Base-by-base conservation (phyloP, 2,113 vertebrate species). In the Pangasianodon hypophthalmus region DNA sequence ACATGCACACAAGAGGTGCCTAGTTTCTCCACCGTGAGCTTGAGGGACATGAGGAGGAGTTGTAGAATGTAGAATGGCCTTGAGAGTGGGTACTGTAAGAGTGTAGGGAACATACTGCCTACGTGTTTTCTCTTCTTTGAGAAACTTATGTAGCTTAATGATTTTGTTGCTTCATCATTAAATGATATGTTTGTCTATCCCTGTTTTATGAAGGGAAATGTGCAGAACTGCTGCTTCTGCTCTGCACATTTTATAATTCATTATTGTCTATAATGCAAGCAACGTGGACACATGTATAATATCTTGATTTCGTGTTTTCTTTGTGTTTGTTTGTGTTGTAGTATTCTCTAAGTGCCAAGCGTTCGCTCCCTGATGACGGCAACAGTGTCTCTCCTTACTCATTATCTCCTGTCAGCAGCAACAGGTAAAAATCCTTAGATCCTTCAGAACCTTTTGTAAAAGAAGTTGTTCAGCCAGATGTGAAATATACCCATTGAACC, bases 331-430 rank as follows among this genome's bases (percentile, higher is more conserved):
- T 29, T 89, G 54, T 88, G 85, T 89, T 92, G 29, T 91, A 99
- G 98, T 99, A 99, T 90, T 99, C 98, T 0, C 96, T 99, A 84
- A 97, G 97, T 94, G 95, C 97, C 26, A 99, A 99, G 88, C 97
- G 98, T 46, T 95, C 97, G 14, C 97, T 97, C 85, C 97, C 98
- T 0, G 98, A 99, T 41, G 98, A 99, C 24, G 97, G 97, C 93
- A 99, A 98, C 0, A 97, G 97, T 4, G 97, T 99, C 85, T 99
- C 98, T 0, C 98, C 98, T 0, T 99, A 99, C 93, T 99, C 98
- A 90, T 92, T 99, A 50, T 99, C 98, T 44, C 98, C 98, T 0
- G 98, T 99, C 92, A 99, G 98, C 95, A 99, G 98, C 94, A 99
- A 99, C 94, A 99, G 98, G 98, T 98, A 95, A 92, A n/a, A 81